Percentiles rank a stretch among this genome's conserved stretches.
Conservation (phyloP, 2,113 vertebrate species). For the Gobius niger region DNA sequence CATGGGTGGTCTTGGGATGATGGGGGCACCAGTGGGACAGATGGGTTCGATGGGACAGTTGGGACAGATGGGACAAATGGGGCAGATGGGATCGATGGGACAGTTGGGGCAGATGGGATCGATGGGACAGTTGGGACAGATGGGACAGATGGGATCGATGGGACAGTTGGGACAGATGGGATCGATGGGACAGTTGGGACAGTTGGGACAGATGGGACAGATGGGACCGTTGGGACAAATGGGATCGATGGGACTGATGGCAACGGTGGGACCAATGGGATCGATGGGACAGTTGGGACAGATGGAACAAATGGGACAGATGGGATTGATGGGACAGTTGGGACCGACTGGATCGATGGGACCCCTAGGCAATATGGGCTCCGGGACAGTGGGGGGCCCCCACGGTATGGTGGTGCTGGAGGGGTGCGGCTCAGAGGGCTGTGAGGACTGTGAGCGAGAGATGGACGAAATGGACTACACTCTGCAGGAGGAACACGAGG, state of each 20-base stretch:
- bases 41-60: slow-evolving; percentile 5
- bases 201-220: background rate
- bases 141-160: background rate
- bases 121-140: background rate
- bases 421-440: slow-evolving; percentile 65
- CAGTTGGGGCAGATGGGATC: background rate
- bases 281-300: slow-evolving; percentile 6
- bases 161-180: background rate
- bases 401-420: slow-evolving; percentile 65
- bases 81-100: slow-evolving; percentile 8
- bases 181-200: slow-evolving; percentile 3
- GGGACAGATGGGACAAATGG: background rate
- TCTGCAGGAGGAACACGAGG: slow-evolving; percentile 59
- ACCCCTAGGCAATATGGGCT: background rate
- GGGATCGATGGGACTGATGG: slow-evolving; percentile 4
- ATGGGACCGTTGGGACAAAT: background rate
- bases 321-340: too few species aligned
- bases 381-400: slow-evolving; percentile 21
- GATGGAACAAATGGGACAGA: background rate
- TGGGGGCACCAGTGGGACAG: background rate
- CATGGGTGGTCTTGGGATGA: slow-evolving; percentile 34
- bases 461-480: slow-evolving; percentile 69
- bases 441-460: slow-evolving; percentile 75
- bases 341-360: slow-evolving; percentile 13
- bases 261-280: background rate